Evolutionary conservation across 23 tunicate species (phyloP).

Genomic region (Ciona savignyi): DNA sequence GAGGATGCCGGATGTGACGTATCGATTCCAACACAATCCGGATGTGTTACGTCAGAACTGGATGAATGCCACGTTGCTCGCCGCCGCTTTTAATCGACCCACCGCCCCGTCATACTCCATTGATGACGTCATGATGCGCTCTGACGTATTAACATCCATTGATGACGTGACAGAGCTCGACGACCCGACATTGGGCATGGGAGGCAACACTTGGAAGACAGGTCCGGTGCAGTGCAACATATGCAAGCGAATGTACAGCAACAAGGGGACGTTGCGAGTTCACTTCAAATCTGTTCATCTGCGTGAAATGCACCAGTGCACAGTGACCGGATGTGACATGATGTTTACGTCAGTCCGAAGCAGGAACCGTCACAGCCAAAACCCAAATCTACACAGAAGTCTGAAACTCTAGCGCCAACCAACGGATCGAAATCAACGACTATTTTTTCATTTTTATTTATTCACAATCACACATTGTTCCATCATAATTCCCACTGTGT

Average conservation of each 20-base stretch:
- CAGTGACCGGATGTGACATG: slow-evolving; percentile 93
- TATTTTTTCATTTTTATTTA: too few species aligned
- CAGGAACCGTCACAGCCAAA: slow-evolving; percentile 88
- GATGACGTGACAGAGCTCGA: slow-evolving; percentile 76
- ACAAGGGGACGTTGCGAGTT: slow-evolving; percentile 91
- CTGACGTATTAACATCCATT: background rate
- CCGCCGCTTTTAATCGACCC: slow-evolving; percentile 16
- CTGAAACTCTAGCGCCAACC: slow-evolving; percentile 23
- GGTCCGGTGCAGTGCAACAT: slow-evolving; percentile 90
- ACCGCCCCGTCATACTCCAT: background rate
- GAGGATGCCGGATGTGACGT: background rate
- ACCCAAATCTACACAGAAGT: slow-evolving; percentile 86
- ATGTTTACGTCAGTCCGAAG: slow-evolving; percentile 94
- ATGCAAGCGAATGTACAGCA: slow-evolving; percentile 89
- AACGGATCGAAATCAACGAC: too few species aligned
- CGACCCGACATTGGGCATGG: slow-evolving; percentile 88
- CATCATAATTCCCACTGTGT: background rate
- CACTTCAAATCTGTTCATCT: slow-evolving; percentile 94
- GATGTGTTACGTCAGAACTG: slow-evolving; percentile 4
- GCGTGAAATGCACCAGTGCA: slow-evolving; percentile 87
- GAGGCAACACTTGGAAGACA: slow-evolving; percentile 89
- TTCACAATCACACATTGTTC: background rate
- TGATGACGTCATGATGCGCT: background rate
- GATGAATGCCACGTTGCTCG: slow-evolving; percentile 16
- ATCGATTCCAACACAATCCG: background rate